Evolutionary conservation across 2,888 invertebrate species (phyloP).

Genomic region (Bimastos eiseni): DNA sequence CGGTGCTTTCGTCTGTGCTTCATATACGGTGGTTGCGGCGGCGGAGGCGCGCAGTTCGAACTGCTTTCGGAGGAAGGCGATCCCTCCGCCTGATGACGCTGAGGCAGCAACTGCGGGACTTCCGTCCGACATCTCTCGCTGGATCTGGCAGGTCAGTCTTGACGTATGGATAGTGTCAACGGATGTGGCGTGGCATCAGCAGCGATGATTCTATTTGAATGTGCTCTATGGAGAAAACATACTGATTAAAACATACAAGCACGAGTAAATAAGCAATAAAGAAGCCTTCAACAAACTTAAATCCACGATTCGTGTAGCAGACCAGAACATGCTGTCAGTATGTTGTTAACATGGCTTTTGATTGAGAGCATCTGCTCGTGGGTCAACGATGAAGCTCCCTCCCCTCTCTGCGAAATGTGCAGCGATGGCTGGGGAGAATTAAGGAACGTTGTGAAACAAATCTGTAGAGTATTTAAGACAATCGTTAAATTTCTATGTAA

Average conservation of each 20-base stretch:
- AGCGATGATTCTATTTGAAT: not conserved
- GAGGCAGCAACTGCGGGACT: not conserved
- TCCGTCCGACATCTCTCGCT: not conserved
- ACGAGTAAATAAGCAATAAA: not conserved
- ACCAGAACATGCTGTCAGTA: not conserved
- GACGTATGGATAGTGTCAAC: not conserved
- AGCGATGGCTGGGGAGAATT: not conserved
- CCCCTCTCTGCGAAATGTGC: not conserved
- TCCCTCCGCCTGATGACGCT: not conserved
- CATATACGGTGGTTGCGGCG: not conserved
- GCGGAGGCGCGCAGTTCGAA: not conserved
- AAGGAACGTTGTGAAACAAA: not conserved
- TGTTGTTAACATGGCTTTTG: not conserved
- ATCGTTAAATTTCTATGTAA: no score
- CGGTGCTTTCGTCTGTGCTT: not conserved
- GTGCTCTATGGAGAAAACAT: not conserved
- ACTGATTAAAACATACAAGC: not conserved
- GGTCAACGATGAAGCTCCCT: not conserved
- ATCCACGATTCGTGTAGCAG: not conserved
- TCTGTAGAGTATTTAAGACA: not conserved
- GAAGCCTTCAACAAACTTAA: not conserved
- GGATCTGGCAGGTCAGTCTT: not conserved
- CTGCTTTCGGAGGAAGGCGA: not conserved
- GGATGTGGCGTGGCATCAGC: not conserved
- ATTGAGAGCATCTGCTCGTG: not conserved